Evolutionary conservation across 2,113 vertebrate species (phyloP).

Genomic region (Corvus hawaiiensis): DNA sequence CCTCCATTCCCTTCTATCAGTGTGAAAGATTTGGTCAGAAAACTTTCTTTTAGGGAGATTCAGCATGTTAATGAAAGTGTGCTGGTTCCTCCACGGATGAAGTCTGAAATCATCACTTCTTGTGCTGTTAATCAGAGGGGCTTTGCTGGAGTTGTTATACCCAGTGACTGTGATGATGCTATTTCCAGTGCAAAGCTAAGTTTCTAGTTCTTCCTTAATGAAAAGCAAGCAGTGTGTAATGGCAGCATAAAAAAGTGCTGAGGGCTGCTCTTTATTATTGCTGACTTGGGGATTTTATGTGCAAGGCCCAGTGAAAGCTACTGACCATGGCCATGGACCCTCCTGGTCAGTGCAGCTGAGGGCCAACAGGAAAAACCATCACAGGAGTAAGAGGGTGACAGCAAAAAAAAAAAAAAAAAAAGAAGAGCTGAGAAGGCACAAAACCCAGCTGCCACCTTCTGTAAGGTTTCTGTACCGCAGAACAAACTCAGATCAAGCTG

Average conservation of each 20-base stretch:
- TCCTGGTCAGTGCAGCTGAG: not conserved
- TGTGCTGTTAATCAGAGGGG: not conserved
- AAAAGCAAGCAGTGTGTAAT: constrained; percentile 20
- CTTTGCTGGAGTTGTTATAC: not conserved
- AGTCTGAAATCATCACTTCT: not conserved
- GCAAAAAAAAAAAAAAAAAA: not conserved
- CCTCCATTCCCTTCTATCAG: not conserved
- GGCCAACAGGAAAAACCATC: not conserved
- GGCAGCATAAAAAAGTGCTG: not conserved
- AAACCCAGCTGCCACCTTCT: not conserved
- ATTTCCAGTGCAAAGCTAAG: not conserved
- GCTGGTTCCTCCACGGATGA: not conserved
- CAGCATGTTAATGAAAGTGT: fast-evolving
- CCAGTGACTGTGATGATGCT: not conserved
- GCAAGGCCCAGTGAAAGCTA: not conserved
- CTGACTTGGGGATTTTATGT: not conserved
- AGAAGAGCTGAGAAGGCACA: not conserved
- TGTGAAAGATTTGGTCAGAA: not conserved
- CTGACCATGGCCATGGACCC: not conserved
- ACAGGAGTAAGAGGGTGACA: not conserved
- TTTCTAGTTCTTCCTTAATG: not conserved
- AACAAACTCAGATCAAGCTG: not conserved
- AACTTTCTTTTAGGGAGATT: not conserved
- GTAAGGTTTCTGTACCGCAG: not conserved
- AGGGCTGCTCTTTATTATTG: not conserved